Base-by-base conservation (phyloP, 2,888 invertebrate genomes). In the Hirtodrosophila cameraria region DNA sequence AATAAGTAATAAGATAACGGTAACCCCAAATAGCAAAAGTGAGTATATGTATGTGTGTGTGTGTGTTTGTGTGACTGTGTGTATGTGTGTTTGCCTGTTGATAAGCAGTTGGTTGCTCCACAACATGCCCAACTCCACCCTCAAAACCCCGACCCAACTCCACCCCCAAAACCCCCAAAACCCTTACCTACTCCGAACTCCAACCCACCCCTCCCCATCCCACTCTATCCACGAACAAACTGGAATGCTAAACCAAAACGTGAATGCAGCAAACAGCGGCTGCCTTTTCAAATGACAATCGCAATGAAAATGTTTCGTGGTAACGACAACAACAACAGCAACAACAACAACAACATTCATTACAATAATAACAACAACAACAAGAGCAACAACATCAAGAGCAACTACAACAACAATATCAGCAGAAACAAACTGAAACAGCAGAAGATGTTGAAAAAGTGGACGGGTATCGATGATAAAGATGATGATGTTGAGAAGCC, bases 1-100 rank as follows among this genome's bases (percentile, higher is more conserved):
- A 79, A 79, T 79, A 83, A 80, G 83, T 67, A 79, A 79, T 83
- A 79, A 79, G 79, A 79, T 79, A 83, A 79, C 80, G 54, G 78
- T 79, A 78, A 72, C 83, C 83, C 79, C 75, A 77, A 74, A 79
- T 48, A 70, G 45, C 55, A 42, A 59, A 54, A 33, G 23, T 42
- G 18, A 27, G 20, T 55, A 16, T 53, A 35, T 33, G 30, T 48
- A 28, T 33, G 41, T 43, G 42, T 43, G 58, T 52, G 52, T 54
- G 45, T 53, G 31, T 43, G 28, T 33, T 20, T 35, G 28, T 6
- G n/a, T n/a, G n/a, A n/a, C n/a, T n/a, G 23, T 23, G 23, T 23
- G 2, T 7, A 7, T 23, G 35, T 50, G 16, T 57, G 71, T 61
- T 74, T 77, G 60, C 42, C 33, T 58, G 57, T 38, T 72, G 79